Evolutionary conservation across 2,797 vertebrate species (phyloP).

Genomic region (Silurus aristotelis): DNA sequence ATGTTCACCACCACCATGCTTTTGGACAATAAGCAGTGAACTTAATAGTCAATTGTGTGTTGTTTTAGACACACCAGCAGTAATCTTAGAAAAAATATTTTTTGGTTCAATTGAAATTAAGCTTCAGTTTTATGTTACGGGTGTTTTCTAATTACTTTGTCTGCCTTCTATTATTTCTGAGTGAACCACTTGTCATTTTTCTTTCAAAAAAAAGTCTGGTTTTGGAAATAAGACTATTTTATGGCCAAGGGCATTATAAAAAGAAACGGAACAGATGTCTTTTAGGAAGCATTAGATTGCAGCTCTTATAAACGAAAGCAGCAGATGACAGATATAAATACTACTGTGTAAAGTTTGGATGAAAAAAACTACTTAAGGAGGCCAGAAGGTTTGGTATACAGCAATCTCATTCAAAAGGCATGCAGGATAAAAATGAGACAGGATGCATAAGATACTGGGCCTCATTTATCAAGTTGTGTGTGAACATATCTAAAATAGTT

Average conservation of each 20-base stretch:
- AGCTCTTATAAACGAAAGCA: slow-evolving; percentile 45
- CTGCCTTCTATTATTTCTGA: neutral
- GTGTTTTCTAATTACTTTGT: neutral
- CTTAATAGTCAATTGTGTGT: neutral
- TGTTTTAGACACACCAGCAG: neutral
- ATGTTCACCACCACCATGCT: neutral
- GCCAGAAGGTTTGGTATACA: slow-evolving; percentile 16
- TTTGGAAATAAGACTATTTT: neutral
- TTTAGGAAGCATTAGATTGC: slow-evolving; percentile 43
- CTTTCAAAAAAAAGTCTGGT: neutral
- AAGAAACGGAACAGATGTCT: slow-evolving; percentile 39
- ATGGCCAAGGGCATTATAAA: neutral
- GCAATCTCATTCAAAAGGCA: neutral
- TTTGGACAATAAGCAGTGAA: neutral
- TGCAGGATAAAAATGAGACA: slow-evolving; percentile 12
- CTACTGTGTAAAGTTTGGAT: slow-evolving; percentile 36
- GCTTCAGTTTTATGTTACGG: neutral
- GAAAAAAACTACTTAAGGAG: slow-evolving; percentile 25
- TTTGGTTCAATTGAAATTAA: neutral
- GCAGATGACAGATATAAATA: slow-evolving; percentile 54
- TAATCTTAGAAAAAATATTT: neutral
- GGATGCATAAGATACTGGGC: neutral
- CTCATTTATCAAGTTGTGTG: neutral
- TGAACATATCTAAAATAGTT: neutral
- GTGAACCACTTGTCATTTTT: neutral